These are phyloP conservation scores for Terrapene triunguis DNA, from an alignment of 2,113 vertebrate species.

Conservation along the genomic window DNA sequence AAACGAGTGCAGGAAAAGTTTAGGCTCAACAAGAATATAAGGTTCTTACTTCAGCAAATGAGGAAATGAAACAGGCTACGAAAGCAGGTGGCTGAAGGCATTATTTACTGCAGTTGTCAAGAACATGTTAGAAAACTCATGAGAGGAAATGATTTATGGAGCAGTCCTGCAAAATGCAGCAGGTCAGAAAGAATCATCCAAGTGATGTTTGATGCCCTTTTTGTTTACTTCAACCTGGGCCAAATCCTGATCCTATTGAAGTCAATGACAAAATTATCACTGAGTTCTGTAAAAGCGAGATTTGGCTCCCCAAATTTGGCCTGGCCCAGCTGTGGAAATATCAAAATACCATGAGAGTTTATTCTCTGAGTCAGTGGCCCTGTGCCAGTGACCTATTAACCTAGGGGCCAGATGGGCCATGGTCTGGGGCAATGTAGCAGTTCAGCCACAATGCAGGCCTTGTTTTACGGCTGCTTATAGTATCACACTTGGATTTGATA, in stretches of 20 bases:
- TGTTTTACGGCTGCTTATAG: constrained; percentile 26
- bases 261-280: rapidly evolving
- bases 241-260: neutral
- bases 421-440: constrained; percentile 35
- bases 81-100: rapidly evolving
- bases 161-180: neutral
- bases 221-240: neutral
- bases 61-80: neutral
- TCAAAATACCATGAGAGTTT: constrained; percentile 53
- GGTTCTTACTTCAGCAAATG: neutral
- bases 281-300: neutral
- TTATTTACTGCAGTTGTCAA: neutral
- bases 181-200: rapidly evolving
- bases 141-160: neutral
- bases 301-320: neutral
- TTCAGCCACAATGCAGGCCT: constrained; percentile 54
- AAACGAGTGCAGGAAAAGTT: neutral
- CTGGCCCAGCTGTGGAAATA: constrained; percentile 56
- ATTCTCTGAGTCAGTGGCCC: constrained; percentile 54
- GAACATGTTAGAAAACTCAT: neutral
- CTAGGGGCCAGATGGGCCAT: constrained; percentile 35
- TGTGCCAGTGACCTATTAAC: constrained; percentile 63
- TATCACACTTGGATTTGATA: neutral
- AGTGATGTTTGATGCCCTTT: rapidly evolving
- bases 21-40: neutral